These are phyloP conservation scores for Rhyacichthys aspro DNA, from an alignment of 2,797 vertebrate species.

Conservation along the genomic window DNA sequence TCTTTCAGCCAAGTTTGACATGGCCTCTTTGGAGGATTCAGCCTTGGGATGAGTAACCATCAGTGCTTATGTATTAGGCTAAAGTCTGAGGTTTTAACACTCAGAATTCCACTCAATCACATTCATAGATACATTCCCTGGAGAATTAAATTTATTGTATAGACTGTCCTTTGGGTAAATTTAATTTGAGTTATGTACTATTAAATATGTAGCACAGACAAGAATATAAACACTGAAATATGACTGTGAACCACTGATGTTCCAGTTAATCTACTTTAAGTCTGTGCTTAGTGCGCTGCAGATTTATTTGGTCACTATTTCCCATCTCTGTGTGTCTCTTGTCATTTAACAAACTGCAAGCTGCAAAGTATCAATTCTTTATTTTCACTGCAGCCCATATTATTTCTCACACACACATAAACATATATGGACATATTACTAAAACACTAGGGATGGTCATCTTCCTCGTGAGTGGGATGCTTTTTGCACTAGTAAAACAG, in stretches of 20 bases:
- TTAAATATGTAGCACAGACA: slow-evolving; percentile 36
- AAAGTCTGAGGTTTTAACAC: slow-evolving; percentile 30
- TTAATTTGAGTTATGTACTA: slow-evolving; percentile 20
- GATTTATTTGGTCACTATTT: slow-evolving; percentile 43
- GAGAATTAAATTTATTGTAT: slow-evolving; percentile 28
- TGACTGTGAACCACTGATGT: slow-evolving; percentile 12
- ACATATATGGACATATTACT: slow-evolving; percentile 11
- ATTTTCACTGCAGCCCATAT: slow-evolving; percentile 19
- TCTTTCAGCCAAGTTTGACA: slow-evolving; percentile 56
- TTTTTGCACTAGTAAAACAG: slow-evolving; percentile 48
- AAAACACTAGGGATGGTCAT: slow-evolving; percentile 54
- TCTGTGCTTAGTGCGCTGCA: slow-evolving; percentile 18
- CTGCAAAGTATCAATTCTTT: slow-evolving; percentile 4
- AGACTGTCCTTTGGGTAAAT: slow-evolving; percentile 21
- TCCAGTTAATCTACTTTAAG: slow-evolving; percentile 37
- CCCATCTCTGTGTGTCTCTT: slow-evolving; percentile 19
- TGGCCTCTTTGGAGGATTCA: slow-evolving; percentile 39
- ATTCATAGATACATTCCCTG: slow-evolving; percentile 39
- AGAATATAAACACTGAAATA: slow-evolving; percentile 44
- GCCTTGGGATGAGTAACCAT: slow-evolving; percentile 43
- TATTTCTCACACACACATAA: slow-evolving; percentile 27
- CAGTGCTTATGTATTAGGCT: slow-evolving; percentile 34
- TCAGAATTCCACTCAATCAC: slow-evolving; percentile 20
- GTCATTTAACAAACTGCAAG: slow-evolving; percentile 38
- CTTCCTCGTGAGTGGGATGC: slow-evolving; percentile 56